Conservation (phyloP, 53 echinoderm and acorn worm species). For the Mesocentrotus franciscanus region DNA sequence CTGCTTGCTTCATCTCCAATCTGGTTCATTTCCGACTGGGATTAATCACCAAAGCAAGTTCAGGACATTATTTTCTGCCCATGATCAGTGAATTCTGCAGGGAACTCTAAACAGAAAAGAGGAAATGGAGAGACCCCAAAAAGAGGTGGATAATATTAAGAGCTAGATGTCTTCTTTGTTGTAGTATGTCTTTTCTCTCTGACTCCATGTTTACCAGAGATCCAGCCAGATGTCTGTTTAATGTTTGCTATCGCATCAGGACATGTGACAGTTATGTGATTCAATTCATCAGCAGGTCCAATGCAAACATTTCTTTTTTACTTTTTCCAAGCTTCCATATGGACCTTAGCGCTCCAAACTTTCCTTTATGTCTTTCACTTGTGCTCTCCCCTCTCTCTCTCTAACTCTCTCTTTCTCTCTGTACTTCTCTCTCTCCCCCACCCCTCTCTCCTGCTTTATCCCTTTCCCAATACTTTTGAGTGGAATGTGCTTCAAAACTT, state of each 20-base stretch:
- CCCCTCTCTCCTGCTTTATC: not conserved
- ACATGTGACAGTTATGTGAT: conserved; percentile 38
- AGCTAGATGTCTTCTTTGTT: not conserved
- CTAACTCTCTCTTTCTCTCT: not conserved
- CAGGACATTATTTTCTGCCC: conserved; percentile 16
- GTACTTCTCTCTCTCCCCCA: not conserved
- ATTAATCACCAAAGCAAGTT: conserved; percentile 58
- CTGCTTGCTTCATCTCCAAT: conserved; percentile 39
- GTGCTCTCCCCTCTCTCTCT: not conserved
- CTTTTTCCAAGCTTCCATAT: not conserved
- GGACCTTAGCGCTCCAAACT: not conserved
- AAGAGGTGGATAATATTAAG: not conserved
- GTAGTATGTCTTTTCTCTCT: not conserved
- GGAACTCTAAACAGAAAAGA: not conserved
- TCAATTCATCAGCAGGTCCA: conserved; percentile 36
- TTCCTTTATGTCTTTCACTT: not conserved
- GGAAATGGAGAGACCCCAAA: conserved; percentile 2
- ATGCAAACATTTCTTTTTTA: conserved; percentile 29
- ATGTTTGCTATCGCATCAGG: not conserved
- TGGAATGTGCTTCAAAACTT: not conserved
- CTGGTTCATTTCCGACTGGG: conserved; percentile 30
- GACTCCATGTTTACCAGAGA: not conserved
- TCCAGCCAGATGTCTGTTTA: conserved; percentile 12
- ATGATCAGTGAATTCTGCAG: conserved; percentile 7
- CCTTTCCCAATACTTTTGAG: not conserved